Conservation (phyloP, 2,113 vertebrate genomes). For the Eudorcas thomsonii region DNA sequence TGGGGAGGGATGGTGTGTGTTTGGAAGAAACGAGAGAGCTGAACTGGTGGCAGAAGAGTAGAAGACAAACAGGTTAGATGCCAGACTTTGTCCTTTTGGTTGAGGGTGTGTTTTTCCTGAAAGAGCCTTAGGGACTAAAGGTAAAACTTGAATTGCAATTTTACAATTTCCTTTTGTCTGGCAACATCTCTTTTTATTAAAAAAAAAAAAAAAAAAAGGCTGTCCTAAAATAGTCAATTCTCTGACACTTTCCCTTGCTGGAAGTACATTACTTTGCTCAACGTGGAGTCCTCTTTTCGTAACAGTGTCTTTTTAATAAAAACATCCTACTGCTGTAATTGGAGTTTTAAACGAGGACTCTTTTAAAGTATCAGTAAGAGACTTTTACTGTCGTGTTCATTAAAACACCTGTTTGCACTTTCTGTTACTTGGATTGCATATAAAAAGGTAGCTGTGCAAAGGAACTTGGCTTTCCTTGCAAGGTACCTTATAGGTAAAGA, state of each 20-base stretch:
- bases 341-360: not conserved
- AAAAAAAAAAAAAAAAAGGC: not conserved
- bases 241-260: not conserved
- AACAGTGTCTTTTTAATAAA: not conserved
- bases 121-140: not conserved
- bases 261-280: not conserved
- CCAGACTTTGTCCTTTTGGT: not conserved
- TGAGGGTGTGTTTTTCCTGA: not conserved
- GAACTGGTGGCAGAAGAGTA: not conserved
- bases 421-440: not conserved
- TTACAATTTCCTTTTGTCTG: not conserved
- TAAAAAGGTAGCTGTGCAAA: slow-evolving; percentile 9
- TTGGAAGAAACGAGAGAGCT: not conserved
- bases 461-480: not conserved
- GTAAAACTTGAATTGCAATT: not conserved
- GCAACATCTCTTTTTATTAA: not conserved
- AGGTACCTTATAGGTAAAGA: not conserved
- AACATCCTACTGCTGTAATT: not conserved
- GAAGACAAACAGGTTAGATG: not conserved
- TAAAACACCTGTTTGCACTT: not conserved
- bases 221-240: not conserved
- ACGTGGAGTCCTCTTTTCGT: not conserved
- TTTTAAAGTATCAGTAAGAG: not conserved
- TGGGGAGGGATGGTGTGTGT: not conserved
- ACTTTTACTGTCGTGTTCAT: not conserved